Conservation (phyloP, 2,113 vertebrate genomes). For the Aramus guarauna region DNA sequence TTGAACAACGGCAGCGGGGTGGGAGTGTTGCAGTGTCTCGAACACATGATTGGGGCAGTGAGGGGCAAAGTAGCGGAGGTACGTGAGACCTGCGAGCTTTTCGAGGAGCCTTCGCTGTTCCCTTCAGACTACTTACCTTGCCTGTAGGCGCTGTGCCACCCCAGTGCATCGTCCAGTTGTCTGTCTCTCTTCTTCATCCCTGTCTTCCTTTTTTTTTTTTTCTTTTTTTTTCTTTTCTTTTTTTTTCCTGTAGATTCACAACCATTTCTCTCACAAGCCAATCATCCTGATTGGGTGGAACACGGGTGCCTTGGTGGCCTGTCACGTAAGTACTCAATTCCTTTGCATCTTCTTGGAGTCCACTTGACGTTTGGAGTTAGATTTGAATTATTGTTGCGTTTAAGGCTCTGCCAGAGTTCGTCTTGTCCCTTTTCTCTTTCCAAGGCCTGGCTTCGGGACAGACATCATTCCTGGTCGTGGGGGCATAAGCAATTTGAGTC, state of each 20-base stretch:
- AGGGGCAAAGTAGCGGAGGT: constrained; percentile 94
- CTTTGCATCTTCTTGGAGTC: background rate
- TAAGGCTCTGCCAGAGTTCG: fast-evolving
- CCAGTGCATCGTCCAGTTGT: fast-evolving
- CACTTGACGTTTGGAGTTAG: background rate
- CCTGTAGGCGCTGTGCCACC: background rate
- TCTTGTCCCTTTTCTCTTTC: background rate
- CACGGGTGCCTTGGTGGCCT: constrained; percentile 91
- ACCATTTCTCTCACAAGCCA: constrained; percentile 94
- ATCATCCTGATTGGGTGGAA: constrained; percentile 96
- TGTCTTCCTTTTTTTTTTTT: background rate
- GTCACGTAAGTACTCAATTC: constrained; percentile 81
- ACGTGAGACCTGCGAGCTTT: background rate
- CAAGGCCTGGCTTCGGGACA: background rate
- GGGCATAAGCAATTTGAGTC: background rate
- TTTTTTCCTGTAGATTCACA: too few relatives aligned
- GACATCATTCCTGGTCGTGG: fast-evolving
- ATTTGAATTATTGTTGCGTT: fast-evolving
- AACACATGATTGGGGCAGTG: constrained; percentile 91
- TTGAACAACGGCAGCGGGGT: constrained; percentile 85
- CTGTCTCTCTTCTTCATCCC: background rate
- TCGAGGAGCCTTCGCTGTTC: background rate
- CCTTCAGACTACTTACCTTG: fast-evolving
- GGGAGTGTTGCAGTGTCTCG: constrained; percentile 90
- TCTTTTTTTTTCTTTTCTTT: too few relatives aligned